Evolutionary conservation across 2,797 vertebrate genomes (phyloP).

Genomic region (Carapus acus): DNA sequence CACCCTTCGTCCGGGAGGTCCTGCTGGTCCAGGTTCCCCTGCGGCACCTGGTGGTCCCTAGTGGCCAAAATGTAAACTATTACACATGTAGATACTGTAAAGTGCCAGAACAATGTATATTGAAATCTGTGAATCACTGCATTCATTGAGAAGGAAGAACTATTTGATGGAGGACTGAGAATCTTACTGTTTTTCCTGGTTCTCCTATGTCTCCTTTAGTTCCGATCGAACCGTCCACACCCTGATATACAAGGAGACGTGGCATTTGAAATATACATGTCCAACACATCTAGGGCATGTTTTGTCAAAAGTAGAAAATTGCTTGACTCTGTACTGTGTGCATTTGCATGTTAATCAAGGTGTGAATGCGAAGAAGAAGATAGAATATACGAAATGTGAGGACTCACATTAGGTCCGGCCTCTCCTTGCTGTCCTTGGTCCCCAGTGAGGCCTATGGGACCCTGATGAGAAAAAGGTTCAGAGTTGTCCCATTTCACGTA

Average conservation of each 20-base stretch:
- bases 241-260: conserved; percentile 64
- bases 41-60: conserved; percentile 80
- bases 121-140: no score
- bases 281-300: no score
- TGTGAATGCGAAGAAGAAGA: not conserved
- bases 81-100: no score
- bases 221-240: conserved; percentile 85
- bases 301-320: no score
- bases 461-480: conserved; percentile 63
- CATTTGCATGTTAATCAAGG: not conserved
- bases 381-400: not conserved
- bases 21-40: conserved; percentile 81
- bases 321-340: not conserved
- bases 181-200: conserved; percentile 85
- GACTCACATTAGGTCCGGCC: conserved; percentile 87
- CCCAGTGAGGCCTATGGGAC: conserved; percentile 90
- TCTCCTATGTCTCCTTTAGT: conserved; percentile 94
- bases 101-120: no score
- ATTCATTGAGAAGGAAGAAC: no score
- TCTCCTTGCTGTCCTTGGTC: conserved; percentile 95
- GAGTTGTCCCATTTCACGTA: no score
- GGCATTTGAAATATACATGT: no score
- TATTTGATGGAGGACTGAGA: not conserved
- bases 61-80: conserved; percentile 9
- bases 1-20: conserved; percentile 85